Base-by-base conservation (phyloP, 2,113 vertebrate species). In the Lucifuga dentata region DNA sequence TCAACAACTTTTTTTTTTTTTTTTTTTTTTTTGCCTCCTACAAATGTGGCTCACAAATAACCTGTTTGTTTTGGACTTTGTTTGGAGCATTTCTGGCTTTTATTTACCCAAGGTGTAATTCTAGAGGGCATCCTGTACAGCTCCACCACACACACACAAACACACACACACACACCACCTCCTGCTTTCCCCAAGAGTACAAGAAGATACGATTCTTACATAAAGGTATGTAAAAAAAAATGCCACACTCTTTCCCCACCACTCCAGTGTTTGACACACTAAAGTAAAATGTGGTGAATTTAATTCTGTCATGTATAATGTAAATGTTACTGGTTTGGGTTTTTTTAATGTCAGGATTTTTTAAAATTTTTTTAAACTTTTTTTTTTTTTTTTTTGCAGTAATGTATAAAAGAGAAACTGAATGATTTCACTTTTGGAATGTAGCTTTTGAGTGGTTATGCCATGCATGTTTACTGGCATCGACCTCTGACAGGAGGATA, bases 401-500 rank as follows among this genome's bases (percentile, higher is more conserved):
- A 80, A 79, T 86, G 73, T 88, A 59, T 58, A 59, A 36, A 53
- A 72, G 70, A 68, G 1, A 68, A 60, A 59, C 7, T 58, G 35
- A 87, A 83, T 76, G 57, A 76, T 65, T 86, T 89, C 78, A 63
- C 53, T 76, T 84, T 91, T 85, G 87, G 87, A 92, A 92, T 91
- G 90, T 92, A 86, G 86, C 84, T 79, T 74, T 85, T 76, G 71
- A 80, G 62, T 74, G 77, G 52, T 78, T 85, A 59, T 85, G 76
- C 73, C 85, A 68, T 86, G 92, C 93, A 93, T 93, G 92, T 90
- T 90, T 89, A 87, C 75, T 78, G 62, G 79, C 86, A 83, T 76
- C 32, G 39, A 73, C 78, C 83, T 85, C 76, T 68, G 56, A 64
- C 72, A 68, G 78, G 81, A 88, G 67, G 60, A 71, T 69, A 73